phyloP scores from a whole-genome alignment of 1,140 invertebrate genomes.

The Leptopilina boulardi region DNA sequence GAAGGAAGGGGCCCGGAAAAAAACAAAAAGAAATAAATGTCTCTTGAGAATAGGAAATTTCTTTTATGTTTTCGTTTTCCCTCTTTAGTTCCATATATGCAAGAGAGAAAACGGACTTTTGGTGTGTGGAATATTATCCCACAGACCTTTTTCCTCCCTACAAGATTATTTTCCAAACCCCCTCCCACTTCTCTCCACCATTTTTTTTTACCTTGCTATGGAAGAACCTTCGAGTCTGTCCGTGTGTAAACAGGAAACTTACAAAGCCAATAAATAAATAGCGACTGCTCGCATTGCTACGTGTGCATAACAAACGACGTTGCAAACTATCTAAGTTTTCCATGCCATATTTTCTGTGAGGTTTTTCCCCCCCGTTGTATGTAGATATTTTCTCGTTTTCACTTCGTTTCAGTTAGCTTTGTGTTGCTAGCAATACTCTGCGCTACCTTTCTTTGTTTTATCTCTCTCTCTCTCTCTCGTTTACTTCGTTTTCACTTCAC shows the following conservation, averaged over 20 bases:
- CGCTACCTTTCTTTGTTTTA: background rate
- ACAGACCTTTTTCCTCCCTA: background rate
- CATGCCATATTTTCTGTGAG: slow-evolving; percentile 48
- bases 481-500: background rate
- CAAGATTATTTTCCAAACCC: background rate
- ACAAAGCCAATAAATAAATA: slow-evolving; percentile 58
- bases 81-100: background rate
- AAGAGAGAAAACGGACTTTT: background rate
- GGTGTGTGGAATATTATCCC: background rate
- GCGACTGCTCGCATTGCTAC: slow-evolving; percentile 35
- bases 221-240: slow-evolving; percentile 36
- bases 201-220: slow-evolving; percentile 32
- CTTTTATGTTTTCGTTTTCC: background rate
- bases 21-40: slow-evolving; percentile 11
- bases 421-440: slow-evolving; percentile 22
- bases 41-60: slow-evolving; percentile 1
- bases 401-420: slow-evolving; percentile 41
- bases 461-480: too few relatives aligned
- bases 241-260: slow-evolving; percentile 50
- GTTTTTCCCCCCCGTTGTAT: slow-evolving; percentile 42
- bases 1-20: too few relatives aligned
- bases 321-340: slow-evolving; percentile 53
- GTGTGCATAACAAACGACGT: slow-evolving; percentile 47
- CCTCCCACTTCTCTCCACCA: background rate
- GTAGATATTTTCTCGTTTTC: slow-evolving; percentile 45